phyloP scores from a whole-genome alignment of 92 coral and sea anemone species.

The Heteractis magnifica region DNA sequence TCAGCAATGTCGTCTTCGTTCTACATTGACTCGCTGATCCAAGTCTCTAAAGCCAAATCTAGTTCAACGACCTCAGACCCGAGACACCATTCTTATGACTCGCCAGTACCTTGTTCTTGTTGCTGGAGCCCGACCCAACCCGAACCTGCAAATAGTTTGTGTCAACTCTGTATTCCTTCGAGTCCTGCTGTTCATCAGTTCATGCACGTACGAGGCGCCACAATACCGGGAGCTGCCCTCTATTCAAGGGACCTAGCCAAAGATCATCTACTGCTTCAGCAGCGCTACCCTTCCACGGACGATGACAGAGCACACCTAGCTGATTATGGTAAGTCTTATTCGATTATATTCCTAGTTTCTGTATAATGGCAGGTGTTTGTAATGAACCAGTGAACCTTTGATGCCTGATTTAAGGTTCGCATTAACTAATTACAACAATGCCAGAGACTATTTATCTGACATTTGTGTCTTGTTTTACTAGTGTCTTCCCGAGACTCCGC shows the following conservation, averaged over 20 bases:
- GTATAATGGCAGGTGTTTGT: background rate
- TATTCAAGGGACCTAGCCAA: slow-evolving; percentile 71
- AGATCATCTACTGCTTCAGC: slow-evolving; percentile 82
- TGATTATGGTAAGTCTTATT: slow-evolving; percentile 81
- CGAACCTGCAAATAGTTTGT: slow-evolving; percentile 74
- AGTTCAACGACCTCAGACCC: slow-evolving; percentile 64
- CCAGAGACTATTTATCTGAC: background rate
- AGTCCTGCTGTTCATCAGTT: slow-evolving; percentile 74
- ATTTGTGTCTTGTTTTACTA: slow-evolving; percentile 19
- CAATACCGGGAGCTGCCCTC: slow-evolving; percentile 70
- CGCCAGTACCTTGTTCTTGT: slow-evolving; percentile 90
- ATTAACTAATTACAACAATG: background rate
- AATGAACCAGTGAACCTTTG: slow-evolving; percentile 42
- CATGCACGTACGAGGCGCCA: slow-evolving; percentile 88
- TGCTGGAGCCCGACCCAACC: slow-evolving; percentile 97
- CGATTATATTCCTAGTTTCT: background rate
- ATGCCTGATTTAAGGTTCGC: slow-evolving; percentile 17
- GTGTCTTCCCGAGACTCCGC: slow-evolving; percentile 76
- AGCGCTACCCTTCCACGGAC: slow-evolving; percentile 69
- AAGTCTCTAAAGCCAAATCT: slow-evolving; percentile 75
- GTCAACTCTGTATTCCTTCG: slow-evolving; percentile 95
- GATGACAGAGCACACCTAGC: slow-evolving; percentile 82
- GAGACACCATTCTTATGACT: slow-evolving; percentile 58
- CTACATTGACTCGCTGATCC: slow-evolving; percentile 96
- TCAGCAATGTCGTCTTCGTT: slow-evolving; percentile 86